Evolutionary conservation across 2,888 invertebrate genomes (phyloP).

Genomic region (Tiliacea aurago): DNA sequence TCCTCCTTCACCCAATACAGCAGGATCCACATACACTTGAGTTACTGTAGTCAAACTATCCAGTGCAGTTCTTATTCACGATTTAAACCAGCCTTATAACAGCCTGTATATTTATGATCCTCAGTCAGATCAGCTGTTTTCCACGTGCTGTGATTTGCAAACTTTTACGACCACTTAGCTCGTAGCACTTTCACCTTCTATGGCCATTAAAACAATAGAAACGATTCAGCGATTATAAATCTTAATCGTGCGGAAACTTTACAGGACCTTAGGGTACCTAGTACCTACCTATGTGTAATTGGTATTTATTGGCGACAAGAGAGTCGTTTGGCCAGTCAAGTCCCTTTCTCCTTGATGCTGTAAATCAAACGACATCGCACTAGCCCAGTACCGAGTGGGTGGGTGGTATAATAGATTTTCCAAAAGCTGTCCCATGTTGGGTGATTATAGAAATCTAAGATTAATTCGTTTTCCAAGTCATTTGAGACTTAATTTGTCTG

Average conservation of each 20-base stretch:
- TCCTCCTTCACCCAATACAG: not conserved
- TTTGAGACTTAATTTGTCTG: slow-evolving; percentile 8
- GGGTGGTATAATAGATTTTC: slow-evolving; percentile 60
- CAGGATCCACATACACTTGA: too few species aligned
- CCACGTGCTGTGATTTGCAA: slow-evolving; percentile 26
- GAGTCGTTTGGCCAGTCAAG: slow-evolving; percentile 71
- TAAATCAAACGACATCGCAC: slow-evolving; percentile 67
- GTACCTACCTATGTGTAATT: slow-evolving; percentile 63
- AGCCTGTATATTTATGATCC: slow-evolving; percentile 1
- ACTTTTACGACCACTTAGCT: slow-evolving; percentile 31
- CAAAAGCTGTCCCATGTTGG: slow-evolving; percentile 43
- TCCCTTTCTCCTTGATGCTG: slow-evolving; percentile 79
- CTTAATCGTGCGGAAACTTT: slow-evolving; percentile 41
- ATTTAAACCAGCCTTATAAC: too few species aligned
- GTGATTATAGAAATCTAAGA: slow-evolving; percentile 47
- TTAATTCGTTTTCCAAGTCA: slow-evolving; percentile 39
- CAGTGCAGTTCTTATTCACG: not conserved
- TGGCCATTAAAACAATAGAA: slow-evolving; percentile 45
- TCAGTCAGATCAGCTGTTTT: slow-evolving; percentile 11
- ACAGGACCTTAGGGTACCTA: slow-evolving; percentile 62
- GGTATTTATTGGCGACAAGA: slow-evolving; percentile 69
- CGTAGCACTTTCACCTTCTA: slow-evolving; percentile 51
- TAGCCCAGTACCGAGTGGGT: slow-evolving; percentile 41
- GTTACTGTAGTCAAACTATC: not conserved
- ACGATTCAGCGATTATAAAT: slow-evolving; percentile 31